Evolutionary conservation across 2,113 vertebrate species (phyloP).

Genomic region (Grammomys surdaster): DNA sequence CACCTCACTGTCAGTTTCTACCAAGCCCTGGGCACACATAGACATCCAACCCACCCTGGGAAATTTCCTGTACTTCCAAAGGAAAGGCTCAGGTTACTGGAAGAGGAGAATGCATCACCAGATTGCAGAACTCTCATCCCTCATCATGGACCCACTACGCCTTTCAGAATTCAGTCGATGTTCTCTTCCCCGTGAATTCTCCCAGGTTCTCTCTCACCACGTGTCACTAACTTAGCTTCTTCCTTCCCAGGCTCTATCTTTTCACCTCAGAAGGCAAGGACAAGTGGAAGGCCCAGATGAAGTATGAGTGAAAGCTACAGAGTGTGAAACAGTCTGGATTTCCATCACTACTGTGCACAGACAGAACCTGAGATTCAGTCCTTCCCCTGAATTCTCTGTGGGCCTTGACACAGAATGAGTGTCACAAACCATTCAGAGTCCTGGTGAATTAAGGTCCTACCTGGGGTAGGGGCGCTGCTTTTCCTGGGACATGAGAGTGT

Average conservation of each 20-base stretch:
- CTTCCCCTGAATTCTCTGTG: neutral
- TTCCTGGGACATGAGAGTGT: neutral
- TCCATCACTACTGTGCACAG: fast-evolving
- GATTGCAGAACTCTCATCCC: neutral
- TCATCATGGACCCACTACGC: fast-evolving
- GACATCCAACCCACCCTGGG: neutral
- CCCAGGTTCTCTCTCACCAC: neutral
- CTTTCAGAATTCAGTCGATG: neutral
- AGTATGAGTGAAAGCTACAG: neutral
- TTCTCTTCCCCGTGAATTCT: fast-evolving
- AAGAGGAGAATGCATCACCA: neutral
- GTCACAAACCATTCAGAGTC: neutral
- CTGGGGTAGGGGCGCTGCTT: neutral
- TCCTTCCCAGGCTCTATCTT: neutral
- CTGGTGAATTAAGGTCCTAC: neutral
- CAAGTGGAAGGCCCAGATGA: neutral
- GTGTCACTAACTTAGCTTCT: no score
- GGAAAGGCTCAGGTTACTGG: neutral
- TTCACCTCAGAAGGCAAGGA: neutral
- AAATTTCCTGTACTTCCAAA: neutral
- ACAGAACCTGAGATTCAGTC: fast-evolving
- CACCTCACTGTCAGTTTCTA: fast-evolving
- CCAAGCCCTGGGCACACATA: neutral
- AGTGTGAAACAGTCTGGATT: neutral
- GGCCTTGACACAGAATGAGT: neutral